A percentile compares a stretch with the other conserved stretches of the same genome.
Conservation (phyloP, 2,797 vertebrate species). For the Esox masquinongy region DNA sequence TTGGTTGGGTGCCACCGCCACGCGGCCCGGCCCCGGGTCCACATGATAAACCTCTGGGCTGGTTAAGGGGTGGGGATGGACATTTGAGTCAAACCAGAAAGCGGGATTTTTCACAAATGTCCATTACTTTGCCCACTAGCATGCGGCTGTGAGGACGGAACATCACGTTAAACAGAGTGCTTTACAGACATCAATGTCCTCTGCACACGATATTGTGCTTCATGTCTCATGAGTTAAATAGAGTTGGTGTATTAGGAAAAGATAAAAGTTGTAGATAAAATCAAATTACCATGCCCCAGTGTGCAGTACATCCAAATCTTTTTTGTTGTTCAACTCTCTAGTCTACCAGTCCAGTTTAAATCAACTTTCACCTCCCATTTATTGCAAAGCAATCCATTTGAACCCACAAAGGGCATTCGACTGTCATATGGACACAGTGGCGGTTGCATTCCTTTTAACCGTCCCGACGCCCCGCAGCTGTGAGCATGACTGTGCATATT, state of each 20-base stretch:
- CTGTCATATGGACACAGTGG: conserved; percentile 7
- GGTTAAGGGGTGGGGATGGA: not conserved
- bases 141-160: not conserved
- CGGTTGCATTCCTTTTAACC: conserved; percentile 7
- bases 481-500: conserved; percentile 47
- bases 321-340: not conserved
- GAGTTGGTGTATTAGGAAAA: not conserved
- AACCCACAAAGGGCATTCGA: not conserved
- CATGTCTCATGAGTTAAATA: not conserved
- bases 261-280: not conserved
- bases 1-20: too few relatives aligned
- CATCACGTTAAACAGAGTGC: not conserved
- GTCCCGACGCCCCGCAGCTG: conserved; percentile 39
- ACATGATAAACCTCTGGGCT: conserved; percentile 53
- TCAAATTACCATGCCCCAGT: not conserved
- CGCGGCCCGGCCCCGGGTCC: not conserved
- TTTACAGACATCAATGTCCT: not conserved
- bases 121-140: not conserved
- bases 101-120: not conserved
- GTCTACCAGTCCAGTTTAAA: conserved; percentile 14
- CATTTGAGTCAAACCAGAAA: not conserved
- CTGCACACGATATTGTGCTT: not conserved
- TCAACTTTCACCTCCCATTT: conserved; percentile 22
- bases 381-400: conserved; percentile 2
- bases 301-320: not conserved